Conservation (phyloP, 2,113 vertebrate species). For the Oryctolagus cuniculus region mOryCun1.1 NC_091453.1:24952001-24952500, state of each 20-base stretch:
- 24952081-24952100: too few species aligned
- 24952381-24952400: conserved; percentile 49
- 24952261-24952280: background rate
- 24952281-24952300: conserved; percentile 29
- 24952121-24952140: too few species aligned
- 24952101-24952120: too few species aligned
- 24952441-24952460: conserved; percentile 14
- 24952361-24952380: background rate
- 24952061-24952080: too few species aligned
- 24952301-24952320: conserved; percentile 43
- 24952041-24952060: too few species aligned
- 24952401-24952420: conserved; percentile 73
- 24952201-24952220: too few species aligned
- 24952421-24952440: conserved; percentile 61
- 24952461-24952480: conserved; percentile 70
- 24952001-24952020: too few species aligned
- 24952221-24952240: too few species aligned
- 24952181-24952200: too few species aligned
- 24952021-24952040: too few species aligned
- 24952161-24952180: too few species aligned
- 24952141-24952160: too few species aligned
- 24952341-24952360: conserved; percentile 22
- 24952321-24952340: conserved; percentile 47
- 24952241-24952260: background rate
- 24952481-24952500: background rate